Base-by-base conservation (phyloP, 2,113 vertebrate species). In the Murina feae region DNA sequence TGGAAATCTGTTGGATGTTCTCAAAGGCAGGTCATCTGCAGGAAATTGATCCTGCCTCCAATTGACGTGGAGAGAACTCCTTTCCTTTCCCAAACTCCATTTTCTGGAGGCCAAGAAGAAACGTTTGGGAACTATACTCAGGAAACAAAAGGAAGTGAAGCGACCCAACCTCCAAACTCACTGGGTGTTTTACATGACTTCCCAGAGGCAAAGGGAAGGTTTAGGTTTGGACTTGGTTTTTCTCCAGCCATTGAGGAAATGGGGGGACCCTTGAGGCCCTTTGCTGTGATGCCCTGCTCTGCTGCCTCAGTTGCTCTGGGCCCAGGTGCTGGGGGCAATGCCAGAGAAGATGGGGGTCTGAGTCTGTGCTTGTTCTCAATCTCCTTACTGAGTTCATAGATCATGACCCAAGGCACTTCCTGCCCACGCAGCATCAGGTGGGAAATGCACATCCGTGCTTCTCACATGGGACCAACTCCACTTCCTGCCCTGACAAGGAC, bases 101-200 rank as follows among this genome's bases (percentile, higher is more conserved):
- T 72, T 90, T 85, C 76, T 82, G 55, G 76, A 78, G 25, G 3
- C 55, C 80, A 44, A 42, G 68, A 37, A 94, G 42, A 89, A 94
- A 89, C 18, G 44, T 83, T 23, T 4, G 23, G 89, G 75, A 69
- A 68, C 12, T 37, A 18, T 30, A 25, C 23, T 74, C 11, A 39
- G 35, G 79, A 86, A 79, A 47, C 20, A 83, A 87, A 71, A 65
- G 79, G 37, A 85, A 65, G 32, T 3, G 4, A 84, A 30, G 51
- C 51, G 39, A 53, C 49, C 16, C n/a, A 65, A 13, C 4, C 21
- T 81, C 35, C 66, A n/a, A 49, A 49, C 32, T 75, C 72, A 86
- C 79, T 3, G 66, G 44, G 17, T 51, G 69, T 63, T 84, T 83
- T n/a, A 53, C 65, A 12, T 18, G 44, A 6, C 39, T 94, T 30